phyloP scores from a whole-genome alignment of 2,797 vertebrate genomes.

The Falco rusticolus region DNA sequence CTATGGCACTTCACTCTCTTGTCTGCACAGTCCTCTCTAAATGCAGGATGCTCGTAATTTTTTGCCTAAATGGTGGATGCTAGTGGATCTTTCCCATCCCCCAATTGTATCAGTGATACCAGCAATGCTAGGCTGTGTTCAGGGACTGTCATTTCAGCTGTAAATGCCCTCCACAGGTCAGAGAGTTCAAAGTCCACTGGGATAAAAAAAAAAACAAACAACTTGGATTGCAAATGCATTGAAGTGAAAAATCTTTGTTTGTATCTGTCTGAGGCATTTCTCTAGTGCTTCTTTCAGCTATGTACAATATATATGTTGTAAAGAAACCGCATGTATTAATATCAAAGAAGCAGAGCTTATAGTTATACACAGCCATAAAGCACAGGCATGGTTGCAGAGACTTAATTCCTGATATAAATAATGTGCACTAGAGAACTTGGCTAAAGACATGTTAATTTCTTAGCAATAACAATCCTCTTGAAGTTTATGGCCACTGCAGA shows the following conservation, averaged over 20 bases:
- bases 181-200: background rate
- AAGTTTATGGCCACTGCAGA: background rate
- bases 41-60: background rate
- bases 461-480: background rate
- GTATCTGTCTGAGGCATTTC: background rate
- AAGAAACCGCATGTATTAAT: background rate
- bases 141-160: background rate
- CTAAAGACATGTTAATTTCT: slow-evolving; percentile 40
- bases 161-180: background rate
- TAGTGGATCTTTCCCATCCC: background rate
- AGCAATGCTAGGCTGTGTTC: background rate
- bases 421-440: background rate
- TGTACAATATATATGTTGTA: background rate
- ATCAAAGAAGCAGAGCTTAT: background rate
- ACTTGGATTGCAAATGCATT: background rate
- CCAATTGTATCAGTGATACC: background rate
- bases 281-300: background rate
- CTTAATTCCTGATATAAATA: slow-evolving; percentile 48
- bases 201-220: background rate
- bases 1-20: background rate
- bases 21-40: background rate
- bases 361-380: background rate
- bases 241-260: background rate
- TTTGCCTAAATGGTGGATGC: background rate
- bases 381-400: background rate